A percentile compares a stretch with the other conserved stretches of the same genome.
Conservation (phyloP, 2,797 vertebrate genomes). For the Microctenopoma lineatum region DNA sequence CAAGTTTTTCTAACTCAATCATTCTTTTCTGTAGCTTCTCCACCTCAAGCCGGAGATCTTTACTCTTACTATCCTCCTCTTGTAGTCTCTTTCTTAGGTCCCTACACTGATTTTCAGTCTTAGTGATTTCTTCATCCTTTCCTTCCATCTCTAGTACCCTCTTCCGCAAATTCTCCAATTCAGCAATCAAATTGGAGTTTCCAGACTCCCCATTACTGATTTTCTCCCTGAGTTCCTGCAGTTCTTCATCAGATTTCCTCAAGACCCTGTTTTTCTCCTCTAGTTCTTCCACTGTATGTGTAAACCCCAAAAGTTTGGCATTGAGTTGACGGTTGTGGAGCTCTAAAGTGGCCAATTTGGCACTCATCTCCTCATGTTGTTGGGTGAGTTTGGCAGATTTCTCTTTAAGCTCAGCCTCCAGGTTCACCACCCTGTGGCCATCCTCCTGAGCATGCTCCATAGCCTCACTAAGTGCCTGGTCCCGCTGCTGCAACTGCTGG, state of each 20-base stretch:
- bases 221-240: constrained; percentile 91
- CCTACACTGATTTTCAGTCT: constrained; percentile 92
- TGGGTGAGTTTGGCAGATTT: constrained; percentile 88
- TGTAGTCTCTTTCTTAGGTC: constrained; percentile 92
- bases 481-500: constrained; percentile 90
- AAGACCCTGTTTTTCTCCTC: constrained; percentile 90
- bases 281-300: constrained; percentile 90
- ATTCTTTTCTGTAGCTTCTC: constrained; percentile 95
- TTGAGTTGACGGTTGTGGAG: constrained; percentile 89
- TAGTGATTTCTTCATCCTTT: constrained; percentile 97
- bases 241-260: constrained; percentile 92
- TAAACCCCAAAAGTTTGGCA: constrained; percentile 87
- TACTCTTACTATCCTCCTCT: constrained; percentile 90
- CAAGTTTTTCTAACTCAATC: constrained; percentile 92
- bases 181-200: constrained; percentile 92
- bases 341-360: constrained; percentile 90
- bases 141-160: constrained; percentile 96
- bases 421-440: constrained; percentile 86
- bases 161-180: constrained; percentile 94
- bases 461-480: constrained; percentile 87
- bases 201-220: constrained; percentile 92
- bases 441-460: constrained; percentile 88
- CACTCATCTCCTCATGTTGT: constrained; percentile 93
- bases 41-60: constrained; percentile 90
- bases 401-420: constrained; percentile 91